Conservation (phyloP, 1,140 invertebrate species). For the Atta cephalotes region DNA sequence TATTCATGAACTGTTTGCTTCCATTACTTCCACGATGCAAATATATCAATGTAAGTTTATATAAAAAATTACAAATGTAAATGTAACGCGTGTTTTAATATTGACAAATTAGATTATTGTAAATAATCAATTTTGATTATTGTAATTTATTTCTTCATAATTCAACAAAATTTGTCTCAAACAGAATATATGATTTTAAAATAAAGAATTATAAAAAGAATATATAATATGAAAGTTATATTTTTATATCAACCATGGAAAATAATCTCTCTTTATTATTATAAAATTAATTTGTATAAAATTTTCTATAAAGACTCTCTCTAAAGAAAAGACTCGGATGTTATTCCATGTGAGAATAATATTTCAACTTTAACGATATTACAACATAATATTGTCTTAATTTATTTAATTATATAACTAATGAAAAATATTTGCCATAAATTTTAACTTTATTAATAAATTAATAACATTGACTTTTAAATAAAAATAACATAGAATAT, state of each 20-base stretch:
- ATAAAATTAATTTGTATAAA: not conserved
- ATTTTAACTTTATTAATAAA: not conserved
- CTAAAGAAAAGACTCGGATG: not conserved
- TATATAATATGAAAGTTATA: not conserved
- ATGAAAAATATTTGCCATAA: not conserved
- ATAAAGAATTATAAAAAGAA: not conserved
- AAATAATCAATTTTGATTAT: slow-evolving; percentile 10
- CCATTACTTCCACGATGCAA: not conserved
- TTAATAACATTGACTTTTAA: slow-evolving; percentile 1
- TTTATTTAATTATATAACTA: not conserved
- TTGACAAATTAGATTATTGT: slow-evolving; percentile 32
- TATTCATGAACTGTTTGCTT: slow-evolving; percentile 58
- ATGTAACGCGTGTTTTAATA: not conserved
- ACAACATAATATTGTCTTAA: not conserved
- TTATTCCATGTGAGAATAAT: not conserved
- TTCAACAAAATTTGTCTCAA: not conserved
- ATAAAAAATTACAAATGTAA: slow-evolving; percentile 10
- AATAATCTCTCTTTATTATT: not conserved
- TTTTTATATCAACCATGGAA: not conserved
- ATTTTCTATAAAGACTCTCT: not conserved
- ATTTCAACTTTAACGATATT: not conserved
- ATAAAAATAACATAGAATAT: slow-evolving; percentile 17
- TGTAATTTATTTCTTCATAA: not conserved
- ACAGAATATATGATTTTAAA: too few relatives aligned
- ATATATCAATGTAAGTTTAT: slow-evolving; percentile 13